A percentile compares a stretch with the other conserved stretches of the same genome.
phyloP scores from a whole-genome alignment of 2,113 vertebrate species.

The Pituophis catenifer region DNA sequence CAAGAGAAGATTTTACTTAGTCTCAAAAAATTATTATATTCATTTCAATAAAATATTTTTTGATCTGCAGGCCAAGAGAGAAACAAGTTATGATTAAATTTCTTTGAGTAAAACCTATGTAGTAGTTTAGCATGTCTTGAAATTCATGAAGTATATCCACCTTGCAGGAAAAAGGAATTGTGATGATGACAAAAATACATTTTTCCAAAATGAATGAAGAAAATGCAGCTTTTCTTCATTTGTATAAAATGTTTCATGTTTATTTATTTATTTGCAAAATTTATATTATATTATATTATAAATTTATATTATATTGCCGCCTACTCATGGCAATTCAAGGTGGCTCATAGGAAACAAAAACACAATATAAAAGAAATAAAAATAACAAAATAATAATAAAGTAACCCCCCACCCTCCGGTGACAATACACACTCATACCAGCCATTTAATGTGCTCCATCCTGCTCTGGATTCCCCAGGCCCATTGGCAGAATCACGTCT shows the following conservation, averaged over 20 bases:
- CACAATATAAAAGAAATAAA: neutral
- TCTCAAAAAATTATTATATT: neutral
- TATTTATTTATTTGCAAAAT: neutral
- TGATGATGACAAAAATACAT: neutral
- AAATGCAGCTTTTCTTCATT: neutral
- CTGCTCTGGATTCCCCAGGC: neutral
- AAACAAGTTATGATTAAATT: neutral
- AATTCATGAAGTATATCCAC: neutral
- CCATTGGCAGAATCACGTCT: neutral
- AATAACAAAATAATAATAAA: neutral
- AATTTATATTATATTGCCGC: neutral
- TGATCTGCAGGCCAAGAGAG: neutral
- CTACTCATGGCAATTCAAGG: neutral
- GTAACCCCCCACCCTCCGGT: neutral
- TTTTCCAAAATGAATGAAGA: neutral
- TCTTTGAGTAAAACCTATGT: neutral
- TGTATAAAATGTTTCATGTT: neutral
- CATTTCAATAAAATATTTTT: neutral
- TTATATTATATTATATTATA: too few species aligned
- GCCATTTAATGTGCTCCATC: neutral
- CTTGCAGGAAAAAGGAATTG: neutral
- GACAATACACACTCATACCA: neutral
- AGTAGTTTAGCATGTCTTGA: neutral
- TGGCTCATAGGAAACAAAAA: neutral
- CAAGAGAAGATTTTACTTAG: neutral